Evolutionary conservation across 1,140 invertebrate species (phyloP).

Genomic region (Bombus confusus): DNA sequence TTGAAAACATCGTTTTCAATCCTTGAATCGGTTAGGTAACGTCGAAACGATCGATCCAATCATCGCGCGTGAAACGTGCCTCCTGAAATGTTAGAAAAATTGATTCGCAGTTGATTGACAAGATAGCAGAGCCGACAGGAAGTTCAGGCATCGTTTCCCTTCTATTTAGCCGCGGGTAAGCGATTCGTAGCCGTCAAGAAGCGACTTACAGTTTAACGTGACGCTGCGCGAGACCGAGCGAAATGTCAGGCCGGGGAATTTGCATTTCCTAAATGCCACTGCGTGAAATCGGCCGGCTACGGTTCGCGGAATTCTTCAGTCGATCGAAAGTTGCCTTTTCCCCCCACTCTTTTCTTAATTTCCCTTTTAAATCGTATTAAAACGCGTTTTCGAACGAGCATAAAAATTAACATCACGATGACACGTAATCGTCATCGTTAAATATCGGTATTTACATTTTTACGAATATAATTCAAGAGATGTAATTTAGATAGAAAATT

Average conservation of each 20-base stretch:
- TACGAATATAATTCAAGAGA: no score
- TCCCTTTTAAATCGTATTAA: background rate
- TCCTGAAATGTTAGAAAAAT: background rate
- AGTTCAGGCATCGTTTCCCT: conserved; percentile 28
- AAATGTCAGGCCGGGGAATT: conserved; percentile 47
- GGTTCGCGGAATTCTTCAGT: background rate
- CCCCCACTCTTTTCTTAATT: background rate
- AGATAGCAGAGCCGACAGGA: conserved; percentile 14
- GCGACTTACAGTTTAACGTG: conserved; percentile 27
- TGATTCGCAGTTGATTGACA: background rate
- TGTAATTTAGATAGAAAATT: no score
- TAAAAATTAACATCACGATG: background rate
- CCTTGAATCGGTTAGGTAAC: background rate
- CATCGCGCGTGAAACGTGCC: background rate
- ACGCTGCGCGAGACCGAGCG: conserved; percentile 30
- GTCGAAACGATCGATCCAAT: background rate
- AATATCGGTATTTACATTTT: no score
- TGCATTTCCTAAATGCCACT: conserved; percentile 50
- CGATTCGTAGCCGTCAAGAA: conserved; percentile 36
- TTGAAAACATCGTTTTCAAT: no score
- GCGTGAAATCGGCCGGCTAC: conserved; percentile 33
- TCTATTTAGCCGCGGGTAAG: conserved; percentile 6
- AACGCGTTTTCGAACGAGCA: background rate
- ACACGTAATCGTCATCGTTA: background rate
- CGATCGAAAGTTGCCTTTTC: background rate